Percentiles rank a stretch among this genome's conserved stretches.
These are phyloP conservation scores for Oryctolagus cuniculus DNA, from an alignment of 2,113 vertebrate species.

Conservation along the genomic window DNA sequence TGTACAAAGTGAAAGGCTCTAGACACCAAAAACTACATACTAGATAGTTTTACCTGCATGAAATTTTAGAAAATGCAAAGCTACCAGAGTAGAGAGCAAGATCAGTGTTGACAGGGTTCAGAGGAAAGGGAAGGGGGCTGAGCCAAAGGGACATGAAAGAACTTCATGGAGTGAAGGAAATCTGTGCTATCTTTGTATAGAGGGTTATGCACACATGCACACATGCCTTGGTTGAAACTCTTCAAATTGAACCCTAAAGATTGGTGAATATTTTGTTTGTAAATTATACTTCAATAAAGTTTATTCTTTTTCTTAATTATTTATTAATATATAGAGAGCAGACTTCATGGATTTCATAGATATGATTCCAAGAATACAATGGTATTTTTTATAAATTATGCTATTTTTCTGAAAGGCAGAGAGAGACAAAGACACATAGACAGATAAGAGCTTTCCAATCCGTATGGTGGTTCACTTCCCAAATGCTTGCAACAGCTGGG, in stretches of 20 bases:
- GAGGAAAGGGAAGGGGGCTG: not conserved
- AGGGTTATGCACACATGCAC: not conserved
- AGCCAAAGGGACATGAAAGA: not conserved
- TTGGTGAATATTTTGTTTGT: not conserved
- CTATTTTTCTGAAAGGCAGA: too few species aligned
- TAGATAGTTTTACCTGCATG: not conserved
- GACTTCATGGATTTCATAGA: too few species aligned
- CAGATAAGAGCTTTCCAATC: too few species aligned
- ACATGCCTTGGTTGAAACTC: not conserved
- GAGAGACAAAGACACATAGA: too few species aligned
- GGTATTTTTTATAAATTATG: too few species aligned
- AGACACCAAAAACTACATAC: not conserved
- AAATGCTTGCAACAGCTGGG: too few species aligned
- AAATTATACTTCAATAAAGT: not conserved
- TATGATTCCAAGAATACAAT: too few species aligned
- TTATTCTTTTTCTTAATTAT: not conserved
- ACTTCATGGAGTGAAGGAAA: not conserved
- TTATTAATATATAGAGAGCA: too few species aligned
- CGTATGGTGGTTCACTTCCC: too few species aligned
- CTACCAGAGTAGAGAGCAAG: not conserved
- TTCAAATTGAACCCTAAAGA: not conserved
- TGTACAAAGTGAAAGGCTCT: not conserved
- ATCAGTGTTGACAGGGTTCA: not conserved
- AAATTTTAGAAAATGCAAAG: constrained; percentile 31
- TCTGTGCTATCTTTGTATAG: not conserved